Conservation (phyloP, 1,140 invertebrate species). For the Heterodera carotae region DNA sequence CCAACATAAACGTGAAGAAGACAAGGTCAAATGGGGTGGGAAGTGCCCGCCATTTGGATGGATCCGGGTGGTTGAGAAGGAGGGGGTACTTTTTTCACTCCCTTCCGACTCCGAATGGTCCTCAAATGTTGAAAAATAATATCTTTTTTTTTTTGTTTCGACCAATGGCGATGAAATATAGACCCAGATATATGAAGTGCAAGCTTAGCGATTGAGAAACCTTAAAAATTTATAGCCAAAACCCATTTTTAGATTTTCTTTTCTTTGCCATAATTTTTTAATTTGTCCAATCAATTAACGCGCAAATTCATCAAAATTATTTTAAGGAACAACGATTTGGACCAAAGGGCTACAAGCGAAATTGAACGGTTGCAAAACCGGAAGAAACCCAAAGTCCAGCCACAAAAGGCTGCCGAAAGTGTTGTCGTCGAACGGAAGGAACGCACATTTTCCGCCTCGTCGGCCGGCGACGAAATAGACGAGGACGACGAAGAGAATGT, state of each 20-base stretch:
- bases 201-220: too few relatives aligned
- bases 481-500: conserved; percentile 26
- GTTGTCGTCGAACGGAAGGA: conserved; percentile 16
- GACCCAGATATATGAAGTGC: too few relatives aligned
- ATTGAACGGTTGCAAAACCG: conserved; percentile 21
- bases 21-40: background rate
- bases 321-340: background rate
- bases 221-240: too few relatives aligned
- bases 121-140: too few relatives aligned
- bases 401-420: conserved; percentile 8
- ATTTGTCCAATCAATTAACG: too few relatives aligned
- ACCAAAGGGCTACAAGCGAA: conserved; percentile 8
- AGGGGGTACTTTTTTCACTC: too few relatives aligned
- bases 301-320: too few relatives aligned
- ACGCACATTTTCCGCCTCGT: conserved; percentile 21
- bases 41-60: background rate
- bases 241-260: background rate
- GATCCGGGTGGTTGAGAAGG: too few relatives aligned
- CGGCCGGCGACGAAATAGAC: conserved; percentile 17
- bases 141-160: too few relatives aligned
- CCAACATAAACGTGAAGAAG: conserved; percentile 30
- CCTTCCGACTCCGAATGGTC: too few relatives aligned
- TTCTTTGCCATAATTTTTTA: background rate
- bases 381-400: background rate
- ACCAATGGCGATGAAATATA: too few relatives aligned